A percentile compares a stretch with the other conserved stretches of the same genome.
Evolutionary conservation across 2,888 invertebrate genomes (phyloP).

Genomic region (Dicranocentrus wangi): DNA sequence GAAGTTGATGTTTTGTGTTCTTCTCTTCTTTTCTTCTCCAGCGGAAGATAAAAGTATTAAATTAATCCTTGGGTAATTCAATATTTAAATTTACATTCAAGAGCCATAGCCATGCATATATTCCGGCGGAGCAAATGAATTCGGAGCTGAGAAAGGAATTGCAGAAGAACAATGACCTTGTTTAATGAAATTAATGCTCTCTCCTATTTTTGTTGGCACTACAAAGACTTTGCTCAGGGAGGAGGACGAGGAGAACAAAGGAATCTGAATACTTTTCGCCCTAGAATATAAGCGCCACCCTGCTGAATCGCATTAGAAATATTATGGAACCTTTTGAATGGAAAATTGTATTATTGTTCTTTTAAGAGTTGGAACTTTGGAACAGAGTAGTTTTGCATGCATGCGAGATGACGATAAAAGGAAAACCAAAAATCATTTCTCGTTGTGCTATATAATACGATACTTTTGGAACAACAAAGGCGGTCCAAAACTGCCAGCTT

Average conservation of each 20-base stretch:
- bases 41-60: neutral
- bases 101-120: neutral
- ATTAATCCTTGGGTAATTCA: constrained; percentile 12
- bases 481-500: neutral
- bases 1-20: neutral
- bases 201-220: neutral
- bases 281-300: too few species aligned
- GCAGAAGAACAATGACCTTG: neutral
- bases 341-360: constrained; percentile 6
- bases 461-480: neutral
- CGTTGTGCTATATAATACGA: too few species aligned
- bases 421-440: too few species aligned
- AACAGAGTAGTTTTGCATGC: neutral
- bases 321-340: too few species aligned
- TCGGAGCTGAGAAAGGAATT: too few species aligned
- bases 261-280: too few species aligned
- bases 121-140: too few species aligned
- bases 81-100: constrained; percentile 13
- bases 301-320: too few species aligned
- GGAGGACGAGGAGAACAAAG: too few species aligned
- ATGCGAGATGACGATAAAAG: neutral
- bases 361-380: neutral
- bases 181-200: neutral
- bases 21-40: neutral
- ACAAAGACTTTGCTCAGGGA: neutral